Evolutionary conservation across 2,113 vertebrate genomes (phyloP), one percentile per base, ranked within the genome.

Genomic region (Pseudorectes ferrugineus): DNA sequence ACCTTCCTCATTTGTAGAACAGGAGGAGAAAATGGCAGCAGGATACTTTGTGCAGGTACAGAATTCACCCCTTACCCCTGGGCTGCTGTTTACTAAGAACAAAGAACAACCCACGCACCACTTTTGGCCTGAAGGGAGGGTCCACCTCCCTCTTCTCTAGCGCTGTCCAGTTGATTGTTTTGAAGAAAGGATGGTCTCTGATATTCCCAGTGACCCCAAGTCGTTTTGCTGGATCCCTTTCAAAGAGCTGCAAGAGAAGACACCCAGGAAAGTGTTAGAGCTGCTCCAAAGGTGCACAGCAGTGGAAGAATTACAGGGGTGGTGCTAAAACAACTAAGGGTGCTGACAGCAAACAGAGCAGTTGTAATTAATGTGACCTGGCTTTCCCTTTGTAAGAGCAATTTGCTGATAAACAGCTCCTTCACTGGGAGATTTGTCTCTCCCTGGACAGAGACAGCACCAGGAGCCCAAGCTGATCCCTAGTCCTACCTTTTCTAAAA

Each of bases 91-190:
- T 33, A 31, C 8, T 46, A 3, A 19, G 46, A 68, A 24, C 24
- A 17, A 42, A 75, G 71, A 83, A 42, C 2, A 65, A 35, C 45
- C 93, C 72, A 88, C 98, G 0, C 98, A 99, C 99, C 99, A 99
- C 99, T 99, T 99, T 99, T 7, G 99, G 99, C 96, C 96, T 99
- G 98, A 99, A 99, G n/a, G 99, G 99, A 3, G 99, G 99, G 13
- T 98, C 98, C 51, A 99, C 66, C 31, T 98, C 98, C 92, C 96
- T 98, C 89, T 94, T 99, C 98, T 99, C 99, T 35, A 99, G 96
- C 0, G 98, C 97, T 7, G 94, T 73, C 99, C 99, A 99, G 97
- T 99, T 98, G 92, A 99, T 98, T 45, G 98, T 97, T 98, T 99
- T 99, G 97, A 99, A 99, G 97, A 99, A 99, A 33, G 98, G 52